Conservation (phyloP, 2,888 invertebrate genomes). For the Volucella bombylans region DNA sequence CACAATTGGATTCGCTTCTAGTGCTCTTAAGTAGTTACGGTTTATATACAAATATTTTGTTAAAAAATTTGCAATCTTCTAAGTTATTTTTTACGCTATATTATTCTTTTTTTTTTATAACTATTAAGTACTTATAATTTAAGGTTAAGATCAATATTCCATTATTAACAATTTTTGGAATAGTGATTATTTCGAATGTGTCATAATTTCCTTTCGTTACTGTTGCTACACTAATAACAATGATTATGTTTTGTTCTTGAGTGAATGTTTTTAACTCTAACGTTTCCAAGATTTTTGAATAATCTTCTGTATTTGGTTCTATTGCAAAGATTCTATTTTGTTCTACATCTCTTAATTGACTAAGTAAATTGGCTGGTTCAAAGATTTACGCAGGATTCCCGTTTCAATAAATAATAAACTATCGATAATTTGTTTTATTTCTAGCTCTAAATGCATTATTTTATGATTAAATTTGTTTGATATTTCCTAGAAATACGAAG, state of each 20-base stretch:
- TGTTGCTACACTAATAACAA: too few species aligned
- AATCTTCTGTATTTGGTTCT: slow-evolving; percentile 5
- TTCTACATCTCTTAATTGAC: background rate
- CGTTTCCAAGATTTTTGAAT: slow-evolving; percentile 1
- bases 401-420: too few species aligned
- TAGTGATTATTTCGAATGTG: background rate
- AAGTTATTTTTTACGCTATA: background rate
- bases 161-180: background rate
- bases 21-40: background rate
- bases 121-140: slow-evolving; percentile 1
- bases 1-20: background rate
- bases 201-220: too few species aligned
- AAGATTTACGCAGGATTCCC: background rate
- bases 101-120: background rate
- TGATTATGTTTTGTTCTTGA: too few species aligned
- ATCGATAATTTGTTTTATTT: background rate
- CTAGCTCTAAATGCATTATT: too few species aligned
- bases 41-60: background rate
- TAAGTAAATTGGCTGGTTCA: slow-evolving; percentile 1
- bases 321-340: background rate
- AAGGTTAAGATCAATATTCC: too few species aligned
- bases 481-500: too few species aligned
- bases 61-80: background rate
- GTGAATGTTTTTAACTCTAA: background rate
- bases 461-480: too few species aligned